Conservation (phyloP, 2,797 vertebrate species). For the Nannoperca australis region DNA sequence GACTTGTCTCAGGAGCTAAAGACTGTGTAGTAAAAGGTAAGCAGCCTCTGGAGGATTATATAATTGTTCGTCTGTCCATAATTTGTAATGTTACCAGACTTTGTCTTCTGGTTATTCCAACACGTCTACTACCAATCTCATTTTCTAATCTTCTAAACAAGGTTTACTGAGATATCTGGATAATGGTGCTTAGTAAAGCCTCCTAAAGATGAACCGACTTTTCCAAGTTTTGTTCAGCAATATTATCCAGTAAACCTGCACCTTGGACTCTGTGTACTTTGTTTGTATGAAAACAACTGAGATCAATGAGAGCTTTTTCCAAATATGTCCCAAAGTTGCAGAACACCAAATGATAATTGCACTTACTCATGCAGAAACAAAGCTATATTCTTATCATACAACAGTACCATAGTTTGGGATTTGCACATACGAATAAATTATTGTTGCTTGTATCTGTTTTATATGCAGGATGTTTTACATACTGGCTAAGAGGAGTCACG, state of each 20-base stretch:
- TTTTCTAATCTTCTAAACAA: too few species aligned
- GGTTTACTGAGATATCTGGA: not conserved
- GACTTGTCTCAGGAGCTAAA: conserved; percentile 88
- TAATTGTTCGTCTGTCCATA: not conserved
- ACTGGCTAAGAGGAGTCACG: too few species aligned
- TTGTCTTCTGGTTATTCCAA: not conserved
- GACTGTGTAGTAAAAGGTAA: conserved; percentile 91
- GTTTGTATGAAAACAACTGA: not conserved
- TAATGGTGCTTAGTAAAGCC: not conserved
- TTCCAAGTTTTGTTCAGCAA: not conserved
- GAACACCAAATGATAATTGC: not conserved
- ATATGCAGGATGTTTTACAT: too few species aligned
- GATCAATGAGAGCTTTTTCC: not conserved
- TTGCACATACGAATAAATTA: not conserved
- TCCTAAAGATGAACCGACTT: not conserved
- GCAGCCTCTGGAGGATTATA: not conserved
- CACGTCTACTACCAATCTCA: not conserved
- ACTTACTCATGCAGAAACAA: not conserved
- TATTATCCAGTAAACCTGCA: not conserved
- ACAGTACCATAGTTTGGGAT: not conserved
- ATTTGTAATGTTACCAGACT: not conserved
- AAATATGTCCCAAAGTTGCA: not conserved
- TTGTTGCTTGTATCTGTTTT: not conserved
- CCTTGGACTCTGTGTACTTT: not conserved
- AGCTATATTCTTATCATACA: not conserved